Evolutionary conservation across 1,140 invertebrate species (phyloP), one percentile per base, ranked within the genome.

Genomic region (Vollenhovia emeryi): DNA sequence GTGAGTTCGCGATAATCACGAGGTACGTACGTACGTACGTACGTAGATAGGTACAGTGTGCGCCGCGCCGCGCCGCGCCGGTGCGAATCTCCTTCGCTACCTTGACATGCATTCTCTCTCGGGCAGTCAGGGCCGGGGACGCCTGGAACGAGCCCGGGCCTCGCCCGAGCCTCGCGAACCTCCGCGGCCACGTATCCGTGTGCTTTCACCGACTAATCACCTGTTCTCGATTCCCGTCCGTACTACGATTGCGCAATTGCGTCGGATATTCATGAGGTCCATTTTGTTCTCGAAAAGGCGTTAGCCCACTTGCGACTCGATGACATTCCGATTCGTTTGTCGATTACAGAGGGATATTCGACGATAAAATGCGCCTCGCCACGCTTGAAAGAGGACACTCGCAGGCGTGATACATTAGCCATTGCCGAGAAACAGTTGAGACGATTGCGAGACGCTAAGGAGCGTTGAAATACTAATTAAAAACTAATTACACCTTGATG

Each of bases 81-180:
- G 27, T 73, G 66, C 91, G 85, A 87, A 87, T 86, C 84, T 87
- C 86, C 89, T 86, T 86, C 91, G 90, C 90, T 89, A 93, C 93
- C 93, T 94, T 94, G 93, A 94, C 93, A 94, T 90, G 90, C 88
- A 93, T 94, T 93, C 90, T 85, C 90, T 84, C 74, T 59, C 73
- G 55, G 45, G 74, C 87, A 87, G 91, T 92, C 91, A 92, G 89
- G 89, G 91, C 83, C 90, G 91, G 87, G 88, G 88, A 64, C 89
- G 60, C 68, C 79, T 68, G 78, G 33, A 71, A 60, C 66, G 68
- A 76, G 86, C 75, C 82, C 85, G 80, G 50, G 2, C 52, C 66
- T 62, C 74, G 27, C 40, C 57, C 55, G 48, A 33, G 52, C 8
- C 59, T 60, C 30, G 71, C 64, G 52, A 55, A 55, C 60, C 69